Evolutionary conservation across 2,888 invertebrate species (phyloP), one percentile per base, ranked within the genome.

Genomic region (Drosophila subquinaria): DNA sequence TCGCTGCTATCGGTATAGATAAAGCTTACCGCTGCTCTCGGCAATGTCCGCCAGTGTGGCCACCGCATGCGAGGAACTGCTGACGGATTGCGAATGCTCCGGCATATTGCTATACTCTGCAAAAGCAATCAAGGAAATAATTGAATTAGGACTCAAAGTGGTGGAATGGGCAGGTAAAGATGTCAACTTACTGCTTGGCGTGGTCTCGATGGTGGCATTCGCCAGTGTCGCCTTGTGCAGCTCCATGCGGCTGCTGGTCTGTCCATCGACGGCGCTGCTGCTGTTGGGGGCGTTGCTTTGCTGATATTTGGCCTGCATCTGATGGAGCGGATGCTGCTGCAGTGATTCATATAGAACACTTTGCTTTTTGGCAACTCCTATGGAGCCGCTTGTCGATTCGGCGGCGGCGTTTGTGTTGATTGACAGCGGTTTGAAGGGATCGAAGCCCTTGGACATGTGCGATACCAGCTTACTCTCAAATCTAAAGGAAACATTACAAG

Each of bases 381-480:
- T 50, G 45, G 45, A 23, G 10, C 35, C 17, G 33, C 36, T 67
- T 9, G 52, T 50, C 27, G 86, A 47, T n/a, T 88, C 88, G 68
- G 73, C 3, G 27, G 71, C 73, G 56, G 88, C 69, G 52, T 60
- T 82, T 50, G 91, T 92, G 63, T 92, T 92, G 56, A 92, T 92
- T 38, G 92, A 92, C 51, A 92, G 75, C 69, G 91, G 91, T 73
- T 92, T 92, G 48, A 92, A 92, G 20, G 92, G 92, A 86, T 92
- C 92, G 53, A 92, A 92, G 35, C 91, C 92, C 75, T 91, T 92
- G 63, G 92, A 86, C 86, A 92, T 85, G 73, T 91, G 92, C 40
- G 92, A 91, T 55, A 92, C 92, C 67, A 92, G 68, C 72, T 92
- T 92, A 45, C 92, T 89, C 75, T 92, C 92, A 74, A 92, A 92